A percentile compares a stretch with the other conserved stretches of the same genome.
These are phyloP conservation scores for Mesocentrotus franciscanus DNA, from an alignment of 53 echinoderm and acorn worm species.

Conservation along the genomic window DNA sequence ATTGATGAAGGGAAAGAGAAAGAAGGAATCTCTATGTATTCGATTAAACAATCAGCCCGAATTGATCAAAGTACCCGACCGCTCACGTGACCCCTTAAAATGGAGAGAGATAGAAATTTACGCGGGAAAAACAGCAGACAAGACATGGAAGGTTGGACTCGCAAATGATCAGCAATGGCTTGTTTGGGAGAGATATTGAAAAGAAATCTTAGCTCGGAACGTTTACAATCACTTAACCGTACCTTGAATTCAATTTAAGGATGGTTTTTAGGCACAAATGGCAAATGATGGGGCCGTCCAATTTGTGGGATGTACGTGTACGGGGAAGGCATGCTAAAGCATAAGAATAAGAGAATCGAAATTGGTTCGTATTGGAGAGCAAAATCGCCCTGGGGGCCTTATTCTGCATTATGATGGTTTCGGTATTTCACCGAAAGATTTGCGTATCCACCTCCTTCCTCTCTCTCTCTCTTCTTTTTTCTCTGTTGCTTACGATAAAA, in stretches of 20 bases:
- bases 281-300: slow-evolving; percentile 64
- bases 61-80: slow-evolving; percentile 62
- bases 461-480: background rate
- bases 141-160: background rate
- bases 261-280: slow-evolving; percentile 67
- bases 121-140: slow-evolving; percentile 14
- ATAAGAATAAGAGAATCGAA: slow-evolving; percentile 8
- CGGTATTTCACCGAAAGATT: background rate
- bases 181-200: slow-evolving; percentile 9
- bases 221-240: slow-evolving; percentile 67
- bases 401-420: slow-evolving; percentile 13
- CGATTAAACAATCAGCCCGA: slow-evolving; percentile 57
- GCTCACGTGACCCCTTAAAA: slow-evolving; percentile 32
- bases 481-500: background rate
- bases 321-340: slow-evolving; percentile 24
- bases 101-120: slow-evolving; percentile 28
- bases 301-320: slow-evolving; percentile 39
- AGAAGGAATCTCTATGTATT: slow-evolving; percentile 39
- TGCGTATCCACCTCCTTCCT: background rate
- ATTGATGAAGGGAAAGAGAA: slow-evolving; percentile 25
- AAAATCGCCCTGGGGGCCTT: slow-evolving; percentile 42
- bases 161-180: slow-evolving; percentile 31
- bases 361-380: slow-evolving; percentile 25
- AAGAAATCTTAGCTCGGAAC: slow-evolving; percentile 42
- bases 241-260: slow-evolving; percentile 67